phyloP scores from a whole-genome alignment of 2,888 invertebrate genomes.

The Drepanosiphum platanoidis region DNA sequence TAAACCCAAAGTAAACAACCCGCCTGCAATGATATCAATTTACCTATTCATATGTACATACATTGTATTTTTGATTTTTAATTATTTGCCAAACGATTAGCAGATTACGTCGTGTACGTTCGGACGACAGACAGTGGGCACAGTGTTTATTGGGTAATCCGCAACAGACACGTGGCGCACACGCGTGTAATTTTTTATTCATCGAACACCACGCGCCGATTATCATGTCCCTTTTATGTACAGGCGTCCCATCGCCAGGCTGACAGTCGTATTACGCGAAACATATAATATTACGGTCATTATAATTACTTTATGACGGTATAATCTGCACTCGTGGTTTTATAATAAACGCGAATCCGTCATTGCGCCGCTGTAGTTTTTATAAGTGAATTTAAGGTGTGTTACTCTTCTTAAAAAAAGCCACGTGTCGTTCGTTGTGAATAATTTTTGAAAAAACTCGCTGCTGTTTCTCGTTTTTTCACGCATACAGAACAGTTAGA shows the following conservation, averaged over 20 bases:
- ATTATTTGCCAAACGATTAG: conserved; percentile 56
- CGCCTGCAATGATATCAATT: conserved; percentile 43
- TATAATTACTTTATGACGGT: background rate
- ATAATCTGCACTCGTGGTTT: background rate
- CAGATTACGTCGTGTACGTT: conserved; percentile 18
- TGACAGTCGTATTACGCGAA: background rate
- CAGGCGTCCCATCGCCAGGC: background rate
- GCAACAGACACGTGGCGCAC: conserved; percentile 42
- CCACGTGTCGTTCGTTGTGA: too few species aligned
- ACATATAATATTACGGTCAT: conserved; percentile 1
- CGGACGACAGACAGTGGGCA: background rate
- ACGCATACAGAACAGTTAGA: too few species aligned
- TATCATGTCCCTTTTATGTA: conserved; percentile 44
- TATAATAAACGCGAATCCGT: background rate
- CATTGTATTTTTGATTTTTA: conserved; percentile 13
- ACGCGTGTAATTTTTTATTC: conserved; percentile 39
- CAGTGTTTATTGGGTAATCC: conserved; percentile 40
- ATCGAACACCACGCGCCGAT: conserved; percentile 22
- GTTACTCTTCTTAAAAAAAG: too few species aligned
- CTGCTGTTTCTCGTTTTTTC: too few species aligned
- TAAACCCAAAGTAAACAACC: conserved; percentile 48
- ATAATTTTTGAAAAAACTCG: too few species aligned
- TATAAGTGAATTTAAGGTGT: background rate
- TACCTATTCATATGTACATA: conserved; percentile 53
- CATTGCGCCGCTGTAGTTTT: background rate